These are phyloP conservation scores for Xanthorhoe designata DNA, from an alignment of 2,888 invertebrate species.

Conservation along the genomic window DNA sequence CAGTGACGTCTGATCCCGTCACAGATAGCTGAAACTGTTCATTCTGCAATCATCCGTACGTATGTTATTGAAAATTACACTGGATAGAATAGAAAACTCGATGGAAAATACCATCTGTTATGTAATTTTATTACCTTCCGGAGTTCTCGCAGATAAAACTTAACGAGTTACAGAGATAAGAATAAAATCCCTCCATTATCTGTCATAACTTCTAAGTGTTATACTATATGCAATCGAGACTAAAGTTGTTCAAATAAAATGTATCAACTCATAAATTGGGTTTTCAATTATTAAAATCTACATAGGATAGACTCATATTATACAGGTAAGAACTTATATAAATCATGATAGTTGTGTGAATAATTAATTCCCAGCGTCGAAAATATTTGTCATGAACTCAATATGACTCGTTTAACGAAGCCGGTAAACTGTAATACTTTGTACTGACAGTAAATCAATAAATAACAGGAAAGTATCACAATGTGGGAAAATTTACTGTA, in stretches of 20 bases:
- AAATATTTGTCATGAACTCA: background rate
- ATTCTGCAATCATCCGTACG: slow-evolving; percentile 22
- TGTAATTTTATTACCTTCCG: slow-evolving; percentile 19
- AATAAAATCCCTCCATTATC: background rate
- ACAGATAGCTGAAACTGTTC: slow-evolving; percentile 12
- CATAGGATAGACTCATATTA: background rate
- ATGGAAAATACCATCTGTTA: slow-evolving; percentile 31
- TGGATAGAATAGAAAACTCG: slow-evolving; percentile 6
- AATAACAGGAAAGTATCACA: too few relatives aligned
- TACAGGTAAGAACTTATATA: background rate
- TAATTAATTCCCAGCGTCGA: background rate
- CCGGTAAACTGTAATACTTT: background rate
- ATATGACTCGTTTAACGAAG: background rate
- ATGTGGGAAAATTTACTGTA: too few relatives aligned
- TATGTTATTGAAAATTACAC: slow-evolving; percentile 29
- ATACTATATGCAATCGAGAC: background rate
- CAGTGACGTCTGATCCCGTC: slow-evolving; percentile 23
- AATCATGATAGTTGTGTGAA: background rate
- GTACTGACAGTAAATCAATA: too few relatives aligned
- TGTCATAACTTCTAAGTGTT: background rate
- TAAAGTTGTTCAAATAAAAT: background rate
- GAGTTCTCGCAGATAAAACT: slow-evolving; percentile 23
- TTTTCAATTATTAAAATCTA: background rate
- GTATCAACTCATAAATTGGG: background rate
- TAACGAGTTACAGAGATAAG: slow-evolving; percentile 10